phyloP scores from a whole-genome alignment of 2,888 invertebrate species.

The Temnothorax ravouxi region DNA sequence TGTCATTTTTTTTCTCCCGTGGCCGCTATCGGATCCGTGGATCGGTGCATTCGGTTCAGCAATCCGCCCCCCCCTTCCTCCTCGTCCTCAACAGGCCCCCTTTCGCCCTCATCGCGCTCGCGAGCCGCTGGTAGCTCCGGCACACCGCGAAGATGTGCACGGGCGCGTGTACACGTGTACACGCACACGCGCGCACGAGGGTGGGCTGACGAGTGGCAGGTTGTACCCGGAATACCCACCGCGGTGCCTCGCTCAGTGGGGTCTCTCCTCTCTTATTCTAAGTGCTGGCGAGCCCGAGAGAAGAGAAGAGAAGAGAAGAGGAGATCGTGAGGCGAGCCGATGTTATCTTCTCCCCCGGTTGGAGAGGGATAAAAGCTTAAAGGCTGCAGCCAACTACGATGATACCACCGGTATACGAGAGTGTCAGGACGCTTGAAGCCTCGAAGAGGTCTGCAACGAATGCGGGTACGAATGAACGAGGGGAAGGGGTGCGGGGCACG shows the following conservation, averaged over 20 bases:
- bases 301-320: conserved; percentile 63
- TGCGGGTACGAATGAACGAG: conserved; percentile 62
- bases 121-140: conserved; percentile 47
- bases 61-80: conserved; percentile 26
- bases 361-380: conserved; percentile 84
- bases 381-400: conserved; percentile 83
- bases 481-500: conserved; percentile 28
- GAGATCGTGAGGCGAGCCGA: conserved; percentile 71
- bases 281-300: conserved; percentile 74
- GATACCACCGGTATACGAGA: conserved; percentile 82
- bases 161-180: conserved; percentile 51
- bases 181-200: conserved; percentile 77
- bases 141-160: conserved; percentile 42
- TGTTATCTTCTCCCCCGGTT: conserved; percentile 81
- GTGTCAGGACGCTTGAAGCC: conserved; percentile 80
- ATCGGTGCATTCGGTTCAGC: conserved; percentile 69
- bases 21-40: conserved; percentile 65
- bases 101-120: conserved; percentile 35
- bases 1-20: conserved; percentile 54
- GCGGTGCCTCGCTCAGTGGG: conserved; percentile 84
- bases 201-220: conserved; percentile 86
- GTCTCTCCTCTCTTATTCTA: conserved; percentile 81
- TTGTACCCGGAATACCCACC: conserved; percentile 85
- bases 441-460: conserved; percentile 75
- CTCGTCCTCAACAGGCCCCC: background rate